Evolutionary conservation across 2,888 invertebrate species (phyloP).

Genomic region (Stenichneumon culpator): DNA sequence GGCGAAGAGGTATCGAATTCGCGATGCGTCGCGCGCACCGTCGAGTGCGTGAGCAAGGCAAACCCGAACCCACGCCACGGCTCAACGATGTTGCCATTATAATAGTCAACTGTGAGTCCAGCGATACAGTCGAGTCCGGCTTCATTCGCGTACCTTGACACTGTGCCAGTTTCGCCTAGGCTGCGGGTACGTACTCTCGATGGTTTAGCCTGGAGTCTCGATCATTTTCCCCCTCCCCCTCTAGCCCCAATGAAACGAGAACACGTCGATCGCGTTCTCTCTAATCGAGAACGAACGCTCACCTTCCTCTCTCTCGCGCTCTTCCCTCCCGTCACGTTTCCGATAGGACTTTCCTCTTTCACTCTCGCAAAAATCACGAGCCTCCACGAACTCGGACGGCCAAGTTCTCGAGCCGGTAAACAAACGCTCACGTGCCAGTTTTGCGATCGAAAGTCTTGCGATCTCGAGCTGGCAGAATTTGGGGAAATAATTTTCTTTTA

Average conservation of each 20-base stretch:
- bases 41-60: not conserved
- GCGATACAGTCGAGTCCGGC: constrained; percentile 10
- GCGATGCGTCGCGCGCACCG: not conserved
- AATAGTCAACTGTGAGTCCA: constrained; percentile 11
- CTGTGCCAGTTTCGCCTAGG: constrained; percentile 81
- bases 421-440: constrained; percentile 22
- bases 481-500: not conserved
- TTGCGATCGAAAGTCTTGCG: constrained; percentile 46
- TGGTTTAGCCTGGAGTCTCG: constrained; percentile 32
- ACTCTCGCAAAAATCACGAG: constrained; percentile 73
- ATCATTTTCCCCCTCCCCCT: constrained; percentile 6
- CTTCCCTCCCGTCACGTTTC: constrained; percentile 42
- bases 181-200: constrained; percentile 65
- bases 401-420: constrained; percentile 9
- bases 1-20: constrained; percentile 4
- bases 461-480: not conserved
- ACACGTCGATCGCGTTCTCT: constrained; percentile 52
- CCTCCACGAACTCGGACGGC: constrained; percentile 33
- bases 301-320: constrained; percentile 38
- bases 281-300: constrained; percentile 60
- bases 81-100: constrained; percentile 9
- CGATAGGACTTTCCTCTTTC: constrained; percentile 74
- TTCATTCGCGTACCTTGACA: constrained; percentile 79
- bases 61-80: not conserved
- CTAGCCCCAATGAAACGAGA: constrained; percentile 33